These are phyloP conservation scores for Erythrolamprus reginae DNA, from an alignment of 2,113 vertebrate species.

Conservation along the genomic window DNA sequence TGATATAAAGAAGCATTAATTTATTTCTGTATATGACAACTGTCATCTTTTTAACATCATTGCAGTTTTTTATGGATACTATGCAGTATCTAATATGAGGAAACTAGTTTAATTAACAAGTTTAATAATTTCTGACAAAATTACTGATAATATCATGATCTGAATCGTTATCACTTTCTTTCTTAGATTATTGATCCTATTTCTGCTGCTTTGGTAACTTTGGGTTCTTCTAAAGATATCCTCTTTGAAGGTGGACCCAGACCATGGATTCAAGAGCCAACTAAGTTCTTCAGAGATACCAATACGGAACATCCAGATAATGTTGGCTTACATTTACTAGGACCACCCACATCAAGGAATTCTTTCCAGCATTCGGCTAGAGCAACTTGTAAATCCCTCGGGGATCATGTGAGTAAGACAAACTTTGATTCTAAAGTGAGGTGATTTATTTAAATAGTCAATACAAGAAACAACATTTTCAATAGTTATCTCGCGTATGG, in stretches of 20 bases:
- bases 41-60: neutral
- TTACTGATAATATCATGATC: neutral
- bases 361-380: conserved; percentile 80
- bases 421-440: neutral
- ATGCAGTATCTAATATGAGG: neutral
- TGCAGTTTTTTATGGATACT: neutral
- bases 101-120: neutral
- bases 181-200: conserved; percentile 82
- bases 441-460: neutral
- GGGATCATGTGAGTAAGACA: conserved; percentile 80
- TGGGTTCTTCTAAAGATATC: conserved; percentile 94
- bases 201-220: conserved; percentile 83
- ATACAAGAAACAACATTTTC: neutral
- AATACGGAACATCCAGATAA: conserved; percentile 71
- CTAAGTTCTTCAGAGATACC: conserved; percentile 85
- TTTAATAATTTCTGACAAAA: neutral
- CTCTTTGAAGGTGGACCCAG: conserved; percentile 88
- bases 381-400: conserved; percentile 80
- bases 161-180: neutral
- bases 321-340: conserved; percentile 67
- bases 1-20: neutral
- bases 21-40: neutral
- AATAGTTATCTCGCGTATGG: neutral
- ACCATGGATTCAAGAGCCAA: conserved; percentile 93
- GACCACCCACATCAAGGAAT: conserved; percentile 69